Conservation (phyloP, 2,113 vertebrate species). For the Galbula dea region DNA sequence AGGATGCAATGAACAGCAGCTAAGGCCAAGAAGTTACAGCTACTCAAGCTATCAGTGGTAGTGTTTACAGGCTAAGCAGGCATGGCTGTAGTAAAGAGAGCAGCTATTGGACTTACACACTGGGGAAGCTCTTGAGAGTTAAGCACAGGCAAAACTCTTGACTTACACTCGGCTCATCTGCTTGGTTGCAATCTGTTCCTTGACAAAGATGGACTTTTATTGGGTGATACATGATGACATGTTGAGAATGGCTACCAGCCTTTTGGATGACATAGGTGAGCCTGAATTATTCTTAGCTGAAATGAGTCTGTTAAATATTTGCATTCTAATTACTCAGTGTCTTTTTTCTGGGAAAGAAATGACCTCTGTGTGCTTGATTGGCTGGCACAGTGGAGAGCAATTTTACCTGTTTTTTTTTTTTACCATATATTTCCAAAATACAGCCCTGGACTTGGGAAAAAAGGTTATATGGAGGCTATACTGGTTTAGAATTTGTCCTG, state of each 20-base stretch:
- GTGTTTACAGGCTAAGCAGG: not conserved
- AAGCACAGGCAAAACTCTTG: not conserved
- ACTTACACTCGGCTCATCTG: not conserved
- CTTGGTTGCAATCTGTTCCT: not conserved
- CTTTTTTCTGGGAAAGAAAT: not conserved
- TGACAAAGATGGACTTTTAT: not conserved
- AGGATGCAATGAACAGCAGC: not conserved
- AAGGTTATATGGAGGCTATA: not conserved
- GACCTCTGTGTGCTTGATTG: not conserved
- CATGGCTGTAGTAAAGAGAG: not conserved
- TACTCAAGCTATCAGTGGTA: too few species aligned
- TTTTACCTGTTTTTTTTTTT: not conserved
- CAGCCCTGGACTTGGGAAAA: not conserved
- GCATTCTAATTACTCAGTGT: conserved; percentile 38
- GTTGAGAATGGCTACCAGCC: not conserved
- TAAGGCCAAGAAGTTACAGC: not conserved
- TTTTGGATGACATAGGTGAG: not conserved
- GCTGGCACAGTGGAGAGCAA: not conserved
- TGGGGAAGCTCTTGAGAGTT: not conserved
- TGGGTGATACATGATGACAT: not conserved
- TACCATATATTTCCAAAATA: not conserved
- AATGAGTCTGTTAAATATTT: conserved; percentile 50
- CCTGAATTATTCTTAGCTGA: conserved; percentile 34
- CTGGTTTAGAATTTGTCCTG: not conserved
- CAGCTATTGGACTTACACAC: not conserved